These are phyloP conservation scores for Mythimna albipuncta DNA, from an alignment of 2,888 invertebrate species.

Conservation along the genomic window DNA sequence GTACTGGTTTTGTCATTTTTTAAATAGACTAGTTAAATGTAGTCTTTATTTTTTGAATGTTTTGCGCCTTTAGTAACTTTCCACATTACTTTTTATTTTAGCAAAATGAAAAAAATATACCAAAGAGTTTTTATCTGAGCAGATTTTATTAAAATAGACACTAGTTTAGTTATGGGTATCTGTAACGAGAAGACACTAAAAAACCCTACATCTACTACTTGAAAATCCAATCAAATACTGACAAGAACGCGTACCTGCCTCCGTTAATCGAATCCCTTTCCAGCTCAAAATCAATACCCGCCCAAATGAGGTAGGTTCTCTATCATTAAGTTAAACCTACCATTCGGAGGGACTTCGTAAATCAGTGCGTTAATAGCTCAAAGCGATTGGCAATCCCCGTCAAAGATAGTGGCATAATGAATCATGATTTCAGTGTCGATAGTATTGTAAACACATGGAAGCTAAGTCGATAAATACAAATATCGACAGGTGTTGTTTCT, in stretches of 20 bases:
- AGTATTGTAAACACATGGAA: slow-evolving; percentile 55
- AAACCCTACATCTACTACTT: slow-evolving; percentile 11
- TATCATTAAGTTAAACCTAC: slow-evolving; percentile 63
- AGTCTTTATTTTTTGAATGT: neutral
- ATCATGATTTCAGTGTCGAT: slow-evolving; percentile 73
- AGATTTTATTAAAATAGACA: neutral
- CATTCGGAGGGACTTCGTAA: slow-evolving; percentile 70
- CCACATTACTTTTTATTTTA: neutral
- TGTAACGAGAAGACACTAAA: neutral
- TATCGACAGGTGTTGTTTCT: slow-evolving; percentile 33
- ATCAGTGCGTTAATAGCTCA: slow-evolving; percentile 83
- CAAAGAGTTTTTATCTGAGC: neutral
- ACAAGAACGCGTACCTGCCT: slow-evolving; percentile 32
- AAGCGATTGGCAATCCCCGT: slow-evolving; percentile 76
- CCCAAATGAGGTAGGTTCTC: slow-evolving; percentile 52
- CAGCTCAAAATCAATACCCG: slow-evolving; percentile 44
- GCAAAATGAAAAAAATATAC: neutral
- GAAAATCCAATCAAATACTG: slow-evolving; percentile 41
- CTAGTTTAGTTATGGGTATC: neutral
- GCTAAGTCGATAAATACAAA: slow-evolving; percentile 51
- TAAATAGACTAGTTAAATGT: slow-evolving; percentile 13
- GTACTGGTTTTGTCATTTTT: slow-evolving; percentile 29
- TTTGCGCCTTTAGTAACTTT: neutral
- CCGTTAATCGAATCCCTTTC: slow-evolving; percentile 42
- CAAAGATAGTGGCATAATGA: slow-evolving; percentile 76